Conservation (phyloP, 1,140 invertebrate genomes). For the Acyrthosiphon pisum region DNA sequence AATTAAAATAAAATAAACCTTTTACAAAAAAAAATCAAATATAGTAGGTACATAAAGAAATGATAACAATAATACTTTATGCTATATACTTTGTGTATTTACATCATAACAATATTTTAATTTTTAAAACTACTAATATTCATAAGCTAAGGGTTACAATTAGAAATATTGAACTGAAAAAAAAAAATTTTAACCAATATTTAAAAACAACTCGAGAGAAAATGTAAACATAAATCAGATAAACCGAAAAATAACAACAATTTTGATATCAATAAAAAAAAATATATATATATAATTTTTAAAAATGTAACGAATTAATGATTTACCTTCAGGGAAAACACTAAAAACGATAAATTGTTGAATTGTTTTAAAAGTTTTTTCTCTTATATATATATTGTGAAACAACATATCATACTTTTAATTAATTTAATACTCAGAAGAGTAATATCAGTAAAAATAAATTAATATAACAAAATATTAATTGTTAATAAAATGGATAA, state of each 20-base stretch:
- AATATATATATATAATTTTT: background rate
- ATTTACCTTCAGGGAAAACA: background rate
- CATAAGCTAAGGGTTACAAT: background rate
- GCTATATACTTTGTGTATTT: background rate
- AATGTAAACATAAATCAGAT: background rate
- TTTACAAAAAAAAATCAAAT: background rate
- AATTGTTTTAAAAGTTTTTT: background rate
- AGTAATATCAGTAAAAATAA: background rate
- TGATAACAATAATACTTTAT: background rate
- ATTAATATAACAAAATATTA: background rate
- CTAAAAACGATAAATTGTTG: background rate
- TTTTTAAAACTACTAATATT: background rate
- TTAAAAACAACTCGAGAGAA: background rate
- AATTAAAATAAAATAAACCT: background rate
- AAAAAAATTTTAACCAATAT: background rate
- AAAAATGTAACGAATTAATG: background rate
- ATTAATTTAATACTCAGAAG: background rate
- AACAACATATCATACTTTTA: background rate
- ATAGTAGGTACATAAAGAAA: background rate
- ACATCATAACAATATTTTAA: background rate
- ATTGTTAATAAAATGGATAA: background rate
- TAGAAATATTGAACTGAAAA: background rate
- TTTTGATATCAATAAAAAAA: background rate
- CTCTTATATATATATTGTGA: background rate
- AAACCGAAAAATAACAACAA: background rate